Conservation (phyloP, 2,797 vertebrate genomes). For the Phoxinus dragarum region DNA sequence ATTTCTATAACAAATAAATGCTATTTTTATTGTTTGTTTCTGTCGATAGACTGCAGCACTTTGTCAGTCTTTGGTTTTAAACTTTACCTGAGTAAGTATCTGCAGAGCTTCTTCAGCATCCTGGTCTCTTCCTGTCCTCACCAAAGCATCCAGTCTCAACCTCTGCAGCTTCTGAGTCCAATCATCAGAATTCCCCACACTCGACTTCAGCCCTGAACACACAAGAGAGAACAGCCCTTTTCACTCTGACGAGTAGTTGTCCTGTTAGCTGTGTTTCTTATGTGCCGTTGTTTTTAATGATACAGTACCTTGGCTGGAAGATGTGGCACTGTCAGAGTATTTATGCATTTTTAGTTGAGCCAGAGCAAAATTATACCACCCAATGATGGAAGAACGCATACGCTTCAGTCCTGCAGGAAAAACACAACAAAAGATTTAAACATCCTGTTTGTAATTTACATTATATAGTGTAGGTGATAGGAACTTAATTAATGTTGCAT, state of each 20-base stretch:
- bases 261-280: not conserved
- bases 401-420: constrained; percentile 82
- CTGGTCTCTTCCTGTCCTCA: constrained; percentile 76
- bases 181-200: constrained; percentile 65
- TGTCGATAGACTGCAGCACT: not conserved
- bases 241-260: not conserved
- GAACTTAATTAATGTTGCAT: not conserved
- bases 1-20: not conserved
- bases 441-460: not conserved
- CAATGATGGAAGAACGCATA: constrained; percentile 73
- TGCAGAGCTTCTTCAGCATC: constrained; percentile 84
- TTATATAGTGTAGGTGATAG: not conserved
- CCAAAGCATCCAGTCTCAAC: constrained; percentile 83
- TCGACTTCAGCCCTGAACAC: constrained; percentile 79
- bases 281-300: not conserved
- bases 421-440: not conserved
- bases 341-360: constrained; percentile 87
- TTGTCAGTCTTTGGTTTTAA: not conserved
- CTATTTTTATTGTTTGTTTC: not conserved
- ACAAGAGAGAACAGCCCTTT: not conserved
- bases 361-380: constrained; percentile 85
- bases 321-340: constrained; percentile 78
- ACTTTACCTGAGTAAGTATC: constrained; percentile 84
- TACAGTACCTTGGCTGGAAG: constrained; percentile 86
- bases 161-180: constrained; percentile 74